Percentiles rank a stretch among this genome's conserved stretches.
These are phyloP conservation scores for Smithornis capensis DNA, from an alignment of 2,113 vertebrate species.

Conservation along the genomic window DNA sequence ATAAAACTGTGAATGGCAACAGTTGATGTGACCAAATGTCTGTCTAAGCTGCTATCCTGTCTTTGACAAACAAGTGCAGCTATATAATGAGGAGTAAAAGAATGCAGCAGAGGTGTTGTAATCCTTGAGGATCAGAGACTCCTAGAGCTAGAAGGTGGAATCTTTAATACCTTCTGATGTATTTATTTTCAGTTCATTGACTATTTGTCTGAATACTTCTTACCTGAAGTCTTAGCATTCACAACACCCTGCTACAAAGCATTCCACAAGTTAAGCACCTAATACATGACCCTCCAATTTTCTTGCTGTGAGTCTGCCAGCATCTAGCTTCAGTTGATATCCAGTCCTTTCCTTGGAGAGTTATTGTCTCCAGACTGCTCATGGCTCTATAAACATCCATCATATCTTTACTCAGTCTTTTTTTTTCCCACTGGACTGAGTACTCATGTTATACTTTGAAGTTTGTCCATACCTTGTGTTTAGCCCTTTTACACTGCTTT, in stretches of 20 bases:
- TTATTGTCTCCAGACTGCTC: not conserved
- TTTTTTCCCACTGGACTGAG: not conserved
- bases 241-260: not conserved
- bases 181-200: not conserved
- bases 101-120: not conserved
- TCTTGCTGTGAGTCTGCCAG: not conserved
- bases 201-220: not conserved
- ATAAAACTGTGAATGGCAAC: not conserved
- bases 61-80: not conserved
- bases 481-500: not conserved
- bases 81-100: not conserved
- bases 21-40: not conserved
- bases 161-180: not conserved
- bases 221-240: not conserved
- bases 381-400: not conserved
- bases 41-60: not conserved
- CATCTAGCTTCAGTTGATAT: not conserved
- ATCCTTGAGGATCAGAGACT: not conserved
- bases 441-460: not conserved
- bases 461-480: not conserved
- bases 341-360: not conserved
- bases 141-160: not conserved
- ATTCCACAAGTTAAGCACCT: not conserved
- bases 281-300: not conserved
- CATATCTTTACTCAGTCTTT: rapidly evolving